A percentile compares a stretch with the other conserved stretches of the same genome.
Conservation (phyloP, 2,888 invertebrate genomes). For the Arge pagana region DNA sequence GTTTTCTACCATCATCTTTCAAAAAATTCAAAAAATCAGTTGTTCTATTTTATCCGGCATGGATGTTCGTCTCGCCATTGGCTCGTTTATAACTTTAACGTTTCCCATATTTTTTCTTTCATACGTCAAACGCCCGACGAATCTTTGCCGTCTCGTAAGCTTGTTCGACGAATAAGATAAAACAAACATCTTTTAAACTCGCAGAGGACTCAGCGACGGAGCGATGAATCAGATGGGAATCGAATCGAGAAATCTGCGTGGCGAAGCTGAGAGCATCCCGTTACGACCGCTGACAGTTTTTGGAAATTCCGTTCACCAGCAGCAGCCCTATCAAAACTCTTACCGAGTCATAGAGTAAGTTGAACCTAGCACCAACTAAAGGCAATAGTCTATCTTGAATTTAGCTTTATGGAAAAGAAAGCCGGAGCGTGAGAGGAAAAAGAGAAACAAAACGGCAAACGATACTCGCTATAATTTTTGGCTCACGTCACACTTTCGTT, state of each 20-base stretch:
- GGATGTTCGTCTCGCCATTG: no score
- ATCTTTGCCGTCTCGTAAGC: no score
- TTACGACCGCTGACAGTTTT: slow-evolving; percentile 73
- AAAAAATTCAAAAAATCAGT: no score
- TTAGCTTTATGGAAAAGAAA: no score
- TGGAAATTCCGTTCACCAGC: slow-evolving; percentile 45
- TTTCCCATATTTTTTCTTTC: not conserved
- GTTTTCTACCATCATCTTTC: no score
- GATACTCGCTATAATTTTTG: not conserved
- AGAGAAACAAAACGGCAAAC: not conserved
- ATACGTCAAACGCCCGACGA: not conserved
- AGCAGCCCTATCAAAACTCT: slow-evolving; percentile 59
- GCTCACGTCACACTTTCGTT: not conserved
- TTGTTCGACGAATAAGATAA: no score
- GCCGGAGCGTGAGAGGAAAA: no score
- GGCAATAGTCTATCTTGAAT: no score
- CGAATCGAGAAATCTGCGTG: slow-evolving; percentile 51
- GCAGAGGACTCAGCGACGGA: slow-evolving; percentile 50
- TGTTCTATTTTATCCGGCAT: no score
- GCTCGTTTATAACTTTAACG: not conserved
- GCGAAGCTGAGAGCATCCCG: slow-evolving; percentile 79
- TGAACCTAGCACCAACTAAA: slow-evolving; percentile 24
- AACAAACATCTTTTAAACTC: no score
- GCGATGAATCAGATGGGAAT: slow-evolving; percentile 49
- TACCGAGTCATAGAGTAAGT: slow-evolving; percentile 78